Base-by-base conservation (phyloP, 53 echinoderm and acorn worm genomes). In the Mesocentrotus franciscanus region DNA sequence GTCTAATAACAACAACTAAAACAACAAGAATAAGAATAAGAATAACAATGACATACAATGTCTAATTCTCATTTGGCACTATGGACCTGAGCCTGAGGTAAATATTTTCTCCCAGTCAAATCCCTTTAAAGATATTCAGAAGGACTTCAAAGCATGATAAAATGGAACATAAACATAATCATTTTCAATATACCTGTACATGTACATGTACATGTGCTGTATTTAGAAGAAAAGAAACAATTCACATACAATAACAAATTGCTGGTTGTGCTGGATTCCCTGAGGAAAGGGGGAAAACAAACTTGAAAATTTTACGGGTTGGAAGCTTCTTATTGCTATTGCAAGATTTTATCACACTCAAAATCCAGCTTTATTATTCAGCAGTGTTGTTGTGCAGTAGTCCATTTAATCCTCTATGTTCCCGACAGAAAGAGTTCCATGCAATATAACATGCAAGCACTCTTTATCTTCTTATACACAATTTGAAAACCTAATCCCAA, bases 391-490 rank as follows among this genome's bases (percentile, higher is more conserved):
- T 42, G 20, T 81, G 36, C 81, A 42, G 81, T 39, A 2, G 36
- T 81, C 81, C 81, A 15, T 81, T 81, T 39, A 81, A 81, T 81
- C 81, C 42, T 18, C 81, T 18, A 81, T 81, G 81, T 42, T 81
- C 81, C 81, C 6, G 20, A 79, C 79, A 79, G 13, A 36, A 35
- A 35, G 8, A 18, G 34, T 42, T 81, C 22, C 17, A 81, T 39
- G 22, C 81, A 81, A 42, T 18, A 36, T 81, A 81, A 42, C 81
- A 81, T 81, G 42, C 20, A 81, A 42, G 36, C 42, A 42, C 36
- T 17, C 36, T 81, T 81, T 81, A 81, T 81, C 22, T 81, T 18
- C 36, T 36, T 18, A n/a, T n/a, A 39, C 81, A 81, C 27, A 20
- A 29, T 60, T 81, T 22, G 7, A 11, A 81, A 81, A 81, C 8